Evolutionary conservation across 2,113 vertebrate species (phyloP), one percentile per base, ranked within the genome.

Genomic region (Megaleporinus macrocephalus): DNA sequence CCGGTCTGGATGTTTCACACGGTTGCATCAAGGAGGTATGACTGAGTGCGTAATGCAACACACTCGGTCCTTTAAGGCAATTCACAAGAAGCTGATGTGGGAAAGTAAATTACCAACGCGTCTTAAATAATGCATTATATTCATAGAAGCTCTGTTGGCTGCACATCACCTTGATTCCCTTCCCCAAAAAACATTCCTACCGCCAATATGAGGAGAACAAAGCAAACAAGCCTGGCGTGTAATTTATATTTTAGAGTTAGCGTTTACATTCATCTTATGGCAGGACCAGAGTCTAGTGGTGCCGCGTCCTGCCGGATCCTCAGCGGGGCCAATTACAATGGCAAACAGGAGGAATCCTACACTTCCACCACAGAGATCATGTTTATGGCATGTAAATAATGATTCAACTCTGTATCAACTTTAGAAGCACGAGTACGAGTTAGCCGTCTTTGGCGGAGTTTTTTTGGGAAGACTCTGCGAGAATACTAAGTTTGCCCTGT

Each of bases 241-340:
- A 7, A 4, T 22, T 55, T 1, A 55, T 55, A 13, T 73, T 63
- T 74, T 4, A 76, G 29, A 29, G 30, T 30, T 30, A 66, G 22
- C n/a, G 7, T 73, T 77, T 18, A 69, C 51, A 61, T 79, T 82
- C 79, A 72, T 86, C 76, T 89, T 72, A 78, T 90, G 86, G 84
- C 87, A 90, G 63, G 57, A 76, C 79, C 78, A 73, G 75, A 89
- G 86, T 91, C 80, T 87, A 24, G 51, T 47, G 22, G 30, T 83
- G 70, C 29, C 12, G 27, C 57, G 79, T 85, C 89, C 83, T 89
- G 86, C 88, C 33, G 49, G 84, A 76, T 72, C 89, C 93, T 93
- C 92, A 22, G 66, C 89, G 92, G 92, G 85, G 74, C 90, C 92
- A 92, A 94, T 94, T 93, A 93, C 88, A 87, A 88, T 86, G 81